phyloP scores from a whole-genome alignment of 2,113 vertebrate genomes.

The Albula glossodonta region DNA sequence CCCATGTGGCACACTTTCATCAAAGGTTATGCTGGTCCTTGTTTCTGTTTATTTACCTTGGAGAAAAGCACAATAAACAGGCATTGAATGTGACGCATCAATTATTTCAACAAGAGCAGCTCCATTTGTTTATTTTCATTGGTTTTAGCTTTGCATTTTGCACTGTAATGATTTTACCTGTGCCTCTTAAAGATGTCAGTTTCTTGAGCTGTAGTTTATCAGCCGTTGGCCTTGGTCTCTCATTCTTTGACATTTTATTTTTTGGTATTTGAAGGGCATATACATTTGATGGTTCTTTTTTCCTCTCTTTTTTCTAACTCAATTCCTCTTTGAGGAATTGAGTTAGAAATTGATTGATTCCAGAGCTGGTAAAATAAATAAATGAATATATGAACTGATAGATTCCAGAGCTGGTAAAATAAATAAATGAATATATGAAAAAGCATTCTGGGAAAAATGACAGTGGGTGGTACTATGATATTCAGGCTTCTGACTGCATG shows the following conservation, averaged over 20 bases:
- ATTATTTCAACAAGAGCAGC: constrained; percentile 28
- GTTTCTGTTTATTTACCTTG: not conserved
- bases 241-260: not conserved
- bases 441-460: too few species aligned
- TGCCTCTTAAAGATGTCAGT: not conserved
- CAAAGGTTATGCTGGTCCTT: not conserved
- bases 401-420: too few species aligned
- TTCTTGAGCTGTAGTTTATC: not conserved
- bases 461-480: too few species aligned
- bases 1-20: not conserved
- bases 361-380: too few species aligned
- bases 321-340: too few species aligned
- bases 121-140: constrained; percentile 23
- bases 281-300: too few species aligned
- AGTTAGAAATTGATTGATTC: too few species aligned
- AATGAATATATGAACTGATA: too few species aligned
- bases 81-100: constrained; percentile 35
- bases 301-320: too few species aligned
- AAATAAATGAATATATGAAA: too few species aligned
- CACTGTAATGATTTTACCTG: not conserved
- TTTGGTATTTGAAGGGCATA: too few species aligned
- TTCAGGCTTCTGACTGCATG: too few species aligned
- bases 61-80: not conserved
- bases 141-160: not conserved
- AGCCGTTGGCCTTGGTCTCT: not conserved